A percentile compares a stretch with the other conserved stretches of the same genome.
phyloP scores from a whole-genome alignment of 2,797 vertebrate genomes.

The Epinephelus malabaricus region DNA sequence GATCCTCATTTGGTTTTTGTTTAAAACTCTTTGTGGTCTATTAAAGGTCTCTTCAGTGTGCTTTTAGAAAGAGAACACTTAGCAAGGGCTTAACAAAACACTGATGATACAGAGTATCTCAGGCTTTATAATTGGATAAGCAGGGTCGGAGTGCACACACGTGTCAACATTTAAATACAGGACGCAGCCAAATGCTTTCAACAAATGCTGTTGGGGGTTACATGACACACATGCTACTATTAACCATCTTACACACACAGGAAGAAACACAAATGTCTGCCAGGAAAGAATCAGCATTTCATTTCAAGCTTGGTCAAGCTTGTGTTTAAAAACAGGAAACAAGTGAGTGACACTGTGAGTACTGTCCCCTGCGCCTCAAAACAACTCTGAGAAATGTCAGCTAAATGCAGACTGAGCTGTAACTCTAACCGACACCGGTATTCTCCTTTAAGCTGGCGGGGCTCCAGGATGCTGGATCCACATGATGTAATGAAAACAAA shows the following conservation, averaged over 20 bases:
- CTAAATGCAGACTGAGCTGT: slow-evolving; percentile 56
- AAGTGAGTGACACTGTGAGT: not conserved
- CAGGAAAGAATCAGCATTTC: slow-evolving; percentile 17
- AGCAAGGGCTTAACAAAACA: not conserved
- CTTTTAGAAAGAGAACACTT: not conserved
- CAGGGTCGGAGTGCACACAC: not conserved
- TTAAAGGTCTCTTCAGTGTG: not conserved
- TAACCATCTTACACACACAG: slow-evolving; percentile 4
- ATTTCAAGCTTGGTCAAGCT: slow-evolving; percentile 15
- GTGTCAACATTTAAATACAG: slow-evolving; percentile 28
- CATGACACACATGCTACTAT: not conserved
- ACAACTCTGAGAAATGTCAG: slow-evolving; percentile 15
- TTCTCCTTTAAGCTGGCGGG: slow-evolving; percentile 30
- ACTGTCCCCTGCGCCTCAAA: not conserved
- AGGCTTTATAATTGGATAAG: not conserved
- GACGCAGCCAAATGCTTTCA: slow-evolving; percentile 25
- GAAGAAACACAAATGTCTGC: slow-evolving; percentile 5
- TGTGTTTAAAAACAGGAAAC: slow-evolving; percentile 44
- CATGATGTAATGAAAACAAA: slow-evolving; percentile 41
- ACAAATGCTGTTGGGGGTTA: slow-evolving; percentile 1
- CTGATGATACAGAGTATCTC: not conserved
- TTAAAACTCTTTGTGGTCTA: not conserved
- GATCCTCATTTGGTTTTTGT: not conserved
- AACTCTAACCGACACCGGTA: slow-evolving; percentile 31
- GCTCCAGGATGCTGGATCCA: slow-evolving; percentile 29